Base-by-base conservation (phyloP, 1,140 invertebrate genomes). In the Orius insidiosus region DNA sequence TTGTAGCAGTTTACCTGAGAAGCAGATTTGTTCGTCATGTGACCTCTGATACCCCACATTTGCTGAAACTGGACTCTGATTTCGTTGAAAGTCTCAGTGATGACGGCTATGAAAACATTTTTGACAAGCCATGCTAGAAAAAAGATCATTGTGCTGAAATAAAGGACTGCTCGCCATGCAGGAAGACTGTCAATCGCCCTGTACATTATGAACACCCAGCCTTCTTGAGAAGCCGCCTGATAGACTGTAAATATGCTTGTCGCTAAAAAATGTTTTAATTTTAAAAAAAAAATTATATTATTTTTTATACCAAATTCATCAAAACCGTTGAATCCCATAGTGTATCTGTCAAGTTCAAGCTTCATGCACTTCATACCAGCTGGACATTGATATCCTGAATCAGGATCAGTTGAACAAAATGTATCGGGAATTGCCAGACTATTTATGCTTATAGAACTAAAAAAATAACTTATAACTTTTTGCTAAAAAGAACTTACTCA, bases 171-270 rank as follows among this genome's bases (percentile, higher is more conserved):
- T 55, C 90, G 75, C 86, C 92, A 98, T 0, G 87, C 83, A 5
- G 92, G 90, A 43, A 98, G 64, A 50, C 89, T 95, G 67, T 99
- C 96, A 46, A 97, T 90, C 3, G 95, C 90, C 52, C 93, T 73
- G 59, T 98, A 98, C 89, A 99, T 96, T 48, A 98, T 90, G 58
- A 97, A 98, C 2, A 98, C 94, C 96, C 96, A 99, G 19, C 96
- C 96, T 70, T 99, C 96, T 65, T 99, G 94, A 1, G 93, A 97
- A 13, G 93, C 90, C 3, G 95, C 93, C 69, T 99, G 89, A 61
- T 99, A 99, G 0, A 99, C 96, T 0, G 96, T 99, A 62, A 99
- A 99, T 52, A 98, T 84, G 68, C 92, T 97, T 0, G 92, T 94
- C 0, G 85, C 93, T 93, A 63, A 42, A 50, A 44, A 39, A 47